phyloP scores from a whole-genome alignment of 2,797 vertebrate species.

The Aphelocoma californica region DNA sequence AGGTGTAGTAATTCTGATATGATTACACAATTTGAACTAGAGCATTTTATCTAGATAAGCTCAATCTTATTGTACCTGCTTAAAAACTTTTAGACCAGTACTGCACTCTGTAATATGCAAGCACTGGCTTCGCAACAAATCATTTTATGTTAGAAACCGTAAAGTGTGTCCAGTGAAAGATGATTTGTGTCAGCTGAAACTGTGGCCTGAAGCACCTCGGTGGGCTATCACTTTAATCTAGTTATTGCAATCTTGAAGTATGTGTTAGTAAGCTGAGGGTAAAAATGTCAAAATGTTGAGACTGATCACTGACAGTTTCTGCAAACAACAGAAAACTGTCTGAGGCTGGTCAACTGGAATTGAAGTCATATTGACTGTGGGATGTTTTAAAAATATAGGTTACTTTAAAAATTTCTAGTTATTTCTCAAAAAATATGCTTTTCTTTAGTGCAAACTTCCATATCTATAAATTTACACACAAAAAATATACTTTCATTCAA shows the following conservation, averaged over 20 bases:
- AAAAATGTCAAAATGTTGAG: conserved; percentile 66
- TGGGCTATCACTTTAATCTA: conserved; percentile 76
- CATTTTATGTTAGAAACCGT: conserved; percentile 53
- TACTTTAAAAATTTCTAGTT: not conserved
- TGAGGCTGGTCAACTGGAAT: not conserved
- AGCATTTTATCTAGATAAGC: not conserved
- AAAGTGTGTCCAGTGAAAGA: conserved; percentile 67
- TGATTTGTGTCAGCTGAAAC: conserved; percentile 73
- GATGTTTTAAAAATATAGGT: not conserved
- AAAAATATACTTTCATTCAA: not conserved
- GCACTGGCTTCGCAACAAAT: conserved; percentile 42
- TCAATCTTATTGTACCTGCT: not conserved
- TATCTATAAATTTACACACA: not conserved
- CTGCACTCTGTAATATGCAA: conserved; percentile 38
- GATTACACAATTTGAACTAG: conserved; percentile 5
- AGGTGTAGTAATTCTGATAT: not conserved
- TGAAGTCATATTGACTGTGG: not conserved
- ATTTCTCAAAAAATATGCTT: not conserved
- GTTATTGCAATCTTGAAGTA: conserved; percentile 74
- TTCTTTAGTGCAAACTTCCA: not conserved
- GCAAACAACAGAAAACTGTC: not conserved
- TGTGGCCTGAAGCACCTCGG: conserved; percentile 68
- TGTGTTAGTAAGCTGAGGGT: conserved; percentile 53
- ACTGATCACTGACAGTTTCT: conserved; percentile 60
- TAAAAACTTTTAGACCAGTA: not conserved